Base-by-base conservation (phyloP, 1,140 invertebrate genomes). In the Campoletis sonorensis region DNA sequence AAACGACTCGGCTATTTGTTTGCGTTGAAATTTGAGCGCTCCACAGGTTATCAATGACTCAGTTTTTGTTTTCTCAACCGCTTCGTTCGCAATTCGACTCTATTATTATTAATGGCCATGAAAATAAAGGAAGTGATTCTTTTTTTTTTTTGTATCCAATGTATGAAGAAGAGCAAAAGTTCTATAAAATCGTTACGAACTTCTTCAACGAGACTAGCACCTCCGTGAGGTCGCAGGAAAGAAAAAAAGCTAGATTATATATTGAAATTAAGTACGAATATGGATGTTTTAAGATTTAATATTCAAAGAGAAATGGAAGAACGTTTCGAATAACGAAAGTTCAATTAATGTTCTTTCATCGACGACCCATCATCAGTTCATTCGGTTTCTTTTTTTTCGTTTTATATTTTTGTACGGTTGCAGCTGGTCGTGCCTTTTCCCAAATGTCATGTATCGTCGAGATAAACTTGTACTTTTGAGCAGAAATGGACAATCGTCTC, bases 361-460 rank as follows among this genome's bases (percentile, higher is more conserved):
- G 33, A 70, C 23, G 40, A 64, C 82, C 68, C 37, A 79, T 73
- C 79, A n/a, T n/a, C n/a, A n/a, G 76, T 80, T 71, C 79, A 83
- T 78, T 85, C 85, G 54, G 81, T 89, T 90, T 90, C 89, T 84
- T 54, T 54, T 54, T 54, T 54, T 11, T 45, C 40, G 40, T 54
- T 54, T 54, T 54, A 89, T 90, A 89, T 87, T 89, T 90, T 89
- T 90, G 85, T 90, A 90, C 88, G 83, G 83, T 89, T 87, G 81
- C 86, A 80, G 87, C 84, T 88, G 84, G 86, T 89, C 88, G 89
- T 89, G 88, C 88, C 89, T 90, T 90, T 87, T 73, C 15, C 51
- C 51, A 54, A n/a, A 21, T n/a, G 51, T 54, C 51, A 54, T 18
- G 51, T n/a, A 54, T 54, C 51, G 16, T n/a, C 51, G 51, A 54